These are phyloP conservation scores for Spialia ferax DNA, from an alignment of 2,888 invertebrate genomes.

Conservation along the genomic window DNA sequence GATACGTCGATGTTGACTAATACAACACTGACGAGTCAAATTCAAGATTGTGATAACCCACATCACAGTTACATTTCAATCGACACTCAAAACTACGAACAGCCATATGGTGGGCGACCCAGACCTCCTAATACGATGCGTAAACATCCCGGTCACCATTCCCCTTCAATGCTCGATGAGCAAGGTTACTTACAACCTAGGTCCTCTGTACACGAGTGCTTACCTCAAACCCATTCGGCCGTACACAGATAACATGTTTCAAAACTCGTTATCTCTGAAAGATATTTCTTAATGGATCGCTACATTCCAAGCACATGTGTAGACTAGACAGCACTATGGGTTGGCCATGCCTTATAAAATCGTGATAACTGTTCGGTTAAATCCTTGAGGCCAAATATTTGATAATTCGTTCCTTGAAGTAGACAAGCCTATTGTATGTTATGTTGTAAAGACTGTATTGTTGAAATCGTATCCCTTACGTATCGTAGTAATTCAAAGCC, in stretches of 20 bases:
- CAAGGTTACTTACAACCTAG: constrained; percentile 85
- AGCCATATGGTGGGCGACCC: constrained; percentile 78
- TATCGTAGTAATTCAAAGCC: constrained; percentile 63
- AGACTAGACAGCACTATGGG: constrained; percentile 70
- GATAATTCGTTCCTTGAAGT: constrained; percentile 67
- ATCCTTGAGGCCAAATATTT: constrained; percentile 67
- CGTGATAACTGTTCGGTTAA: constrained; percentile 67
- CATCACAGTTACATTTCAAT: constrained; percentile 90
- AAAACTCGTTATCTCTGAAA: constrained; percentile 71
- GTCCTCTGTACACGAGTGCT: constrained; percentile 81
- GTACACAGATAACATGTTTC: constrained; percentile 76
- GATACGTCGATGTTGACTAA: constrained; percentile 88
- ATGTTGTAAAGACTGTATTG: constrained; percentile 68
- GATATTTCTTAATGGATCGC: constrained; percentile 80
- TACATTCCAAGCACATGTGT: constrained; percentile 84
- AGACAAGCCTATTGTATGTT: constrained; percentile 55
- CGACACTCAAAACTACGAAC: constrained; percentile 85
- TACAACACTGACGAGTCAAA: constrained; percentile 88
- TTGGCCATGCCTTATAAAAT: constrained; percentile 75
- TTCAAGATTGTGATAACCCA: constrained; percentile 88
- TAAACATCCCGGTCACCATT: constrained; percentile 75
- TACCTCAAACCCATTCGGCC: constrained; percentile 81
- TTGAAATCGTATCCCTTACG: constrained; percentile 62
- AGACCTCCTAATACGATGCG: constrained; percentile 79
- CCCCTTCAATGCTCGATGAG: constrained; percentile 81